phyloP scores from a whole-genome alignment of 1,140 invertebrate species.

The Homalodisca vitripennis region DNA sequence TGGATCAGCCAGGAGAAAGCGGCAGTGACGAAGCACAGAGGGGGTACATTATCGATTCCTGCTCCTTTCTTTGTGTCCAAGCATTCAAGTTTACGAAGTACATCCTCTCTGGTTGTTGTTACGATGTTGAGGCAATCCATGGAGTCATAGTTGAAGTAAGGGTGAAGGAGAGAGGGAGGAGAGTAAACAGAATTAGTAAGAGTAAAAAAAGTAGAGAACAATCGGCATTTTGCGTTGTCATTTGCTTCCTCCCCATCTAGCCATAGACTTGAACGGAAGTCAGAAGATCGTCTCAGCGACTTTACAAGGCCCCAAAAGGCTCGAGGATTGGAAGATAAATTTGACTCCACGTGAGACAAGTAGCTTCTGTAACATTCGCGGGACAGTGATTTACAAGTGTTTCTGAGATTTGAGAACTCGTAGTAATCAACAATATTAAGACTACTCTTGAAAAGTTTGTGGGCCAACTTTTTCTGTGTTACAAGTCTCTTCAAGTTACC shows the following conservation, averaged over 20 bases:
- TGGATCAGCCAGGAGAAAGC: too few relatives aligned
- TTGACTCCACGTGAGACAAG: neutral
- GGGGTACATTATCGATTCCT: too few relatives aligned
- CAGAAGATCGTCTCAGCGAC: neutral
- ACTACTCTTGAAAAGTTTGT: neutral
- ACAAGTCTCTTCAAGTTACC: neutral
- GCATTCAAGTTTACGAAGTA: too few relatives aligned
- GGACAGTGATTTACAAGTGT: neutral
- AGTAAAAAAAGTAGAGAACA: too few relatives aligned
- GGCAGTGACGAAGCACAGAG: too few relatives aligned
- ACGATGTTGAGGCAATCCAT: too few relatives aligned
- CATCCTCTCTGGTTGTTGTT: too few relatives aligned
- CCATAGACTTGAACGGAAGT: neutral
- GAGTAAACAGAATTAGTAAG: too few relatives aligned
- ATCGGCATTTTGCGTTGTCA: too few relatives aligned
- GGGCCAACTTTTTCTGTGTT: neutral
- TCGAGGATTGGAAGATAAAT: neutral
- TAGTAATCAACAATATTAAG: neutral
- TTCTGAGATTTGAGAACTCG: neutral
- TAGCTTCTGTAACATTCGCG: neutral
- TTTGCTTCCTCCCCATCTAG: neutral
- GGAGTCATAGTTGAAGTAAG: too few relatives aligned
- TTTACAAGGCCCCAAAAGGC: neutral
- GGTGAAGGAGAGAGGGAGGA: too few relatives aligned
- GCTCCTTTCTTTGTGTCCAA: too few relatives aligned